Conservation (phyloP, 2,113 vertebrate genomes). For the Anseranas semipalmata region DNA sequence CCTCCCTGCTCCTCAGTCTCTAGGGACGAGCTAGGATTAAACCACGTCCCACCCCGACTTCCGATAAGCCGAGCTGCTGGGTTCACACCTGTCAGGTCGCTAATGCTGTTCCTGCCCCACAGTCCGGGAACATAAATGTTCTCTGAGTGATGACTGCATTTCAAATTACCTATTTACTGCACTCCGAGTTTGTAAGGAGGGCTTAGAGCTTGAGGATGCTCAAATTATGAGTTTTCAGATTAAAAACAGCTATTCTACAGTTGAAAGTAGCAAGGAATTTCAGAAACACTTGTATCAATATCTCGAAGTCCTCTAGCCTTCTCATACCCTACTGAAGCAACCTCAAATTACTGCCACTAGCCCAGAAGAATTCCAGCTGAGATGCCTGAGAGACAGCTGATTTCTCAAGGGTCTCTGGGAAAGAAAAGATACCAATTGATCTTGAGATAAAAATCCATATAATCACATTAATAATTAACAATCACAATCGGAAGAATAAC, state of each 20-base stretch:
- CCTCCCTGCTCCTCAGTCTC: background rate
- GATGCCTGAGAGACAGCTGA: background rate
- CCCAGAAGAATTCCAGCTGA: background rate
- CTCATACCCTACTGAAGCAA: background rate
- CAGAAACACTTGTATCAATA: background rate
- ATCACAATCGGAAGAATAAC: background rate
- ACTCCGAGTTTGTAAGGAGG: background rate
- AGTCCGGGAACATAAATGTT: background rate
- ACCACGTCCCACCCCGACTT: background rate
- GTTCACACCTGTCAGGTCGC: background rate
- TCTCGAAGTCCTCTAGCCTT: background rate
- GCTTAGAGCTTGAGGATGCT: background rate
- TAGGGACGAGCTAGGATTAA: background rate
- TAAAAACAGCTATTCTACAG: background rate
- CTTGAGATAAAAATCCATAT: background rate
- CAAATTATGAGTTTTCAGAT: background rate
- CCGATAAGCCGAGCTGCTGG: background rate
- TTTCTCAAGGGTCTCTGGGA: background rate
- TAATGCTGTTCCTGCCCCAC: fast-evolving
- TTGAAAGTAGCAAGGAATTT: background rate
- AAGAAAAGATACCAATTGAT: background rate
- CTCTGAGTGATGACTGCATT: background rate
- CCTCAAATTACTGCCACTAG: background rate
- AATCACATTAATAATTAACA: background rate
- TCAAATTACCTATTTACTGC: background rate